These are phyloP conservation scores for Ischnus inquisitorius DNA, from an alignment of 2,888 invertebrate genomes.

Conservation along the genomic window DNA sequence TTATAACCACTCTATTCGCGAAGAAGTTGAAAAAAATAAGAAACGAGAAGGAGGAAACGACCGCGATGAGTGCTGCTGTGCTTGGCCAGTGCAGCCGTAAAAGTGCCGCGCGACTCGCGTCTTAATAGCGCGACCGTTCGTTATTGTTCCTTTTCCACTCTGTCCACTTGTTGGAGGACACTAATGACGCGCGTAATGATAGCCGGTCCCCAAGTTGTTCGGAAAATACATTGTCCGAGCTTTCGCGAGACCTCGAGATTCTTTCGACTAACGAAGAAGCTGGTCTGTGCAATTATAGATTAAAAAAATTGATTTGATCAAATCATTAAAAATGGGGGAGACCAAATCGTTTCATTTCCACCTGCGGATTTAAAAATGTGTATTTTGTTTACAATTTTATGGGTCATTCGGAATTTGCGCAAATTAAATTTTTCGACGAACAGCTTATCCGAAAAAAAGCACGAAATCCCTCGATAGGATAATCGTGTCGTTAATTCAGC, in stretches of 20 bases:
- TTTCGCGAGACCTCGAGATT: not conserved
- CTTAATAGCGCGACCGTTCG: slow-evolving; percentile 57
- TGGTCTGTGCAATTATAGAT: not conserved
- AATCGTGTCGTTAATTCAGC: too few relatives aligned
- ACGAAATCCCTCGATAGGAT: too few relatives aligned
- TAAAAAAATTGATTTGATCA: not conserved
- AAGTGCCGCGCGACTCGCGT: slow-evolving; percentile 43
- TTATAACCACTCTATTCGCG: slow-evolving; percentile 72
- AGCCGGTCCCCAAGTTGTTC: slow-evolving; percentile 44
- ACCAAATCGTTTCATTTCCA: not conserved
- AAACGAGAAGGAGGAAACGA: slow-evolving; percentile 71
- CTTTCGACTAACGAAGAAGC: not conserved
- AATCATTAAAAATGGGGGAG: not conserved
- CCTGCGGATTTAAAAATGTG: not conserved
- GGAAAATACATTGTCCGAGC: not conserved
- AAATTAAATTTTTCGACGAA: too few relatives aligned
- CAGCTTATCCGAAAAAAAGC: too few relatives aligned
- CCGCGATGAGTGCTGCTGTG: slow-evolving; percentile 68
- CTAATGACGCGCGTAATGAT: slow-evolving; percentile 70
- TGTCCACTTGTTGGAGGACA: slow-evolving; percentile 60
- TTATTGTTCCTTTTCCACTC: slow-evolving; percentile 19
- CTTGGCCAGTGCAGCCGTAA: slow-evolving; percentile 37
- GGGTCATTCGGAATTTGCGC: too few relatives aligned
- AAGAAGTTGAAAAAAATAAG: slow-evolving; percentile 66
- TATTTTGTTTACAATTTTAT: not conserved